Evolutionary conservation across 2,797 vertebrate species (phyloP).

Genomic region (Rhinella marina): DNA sequence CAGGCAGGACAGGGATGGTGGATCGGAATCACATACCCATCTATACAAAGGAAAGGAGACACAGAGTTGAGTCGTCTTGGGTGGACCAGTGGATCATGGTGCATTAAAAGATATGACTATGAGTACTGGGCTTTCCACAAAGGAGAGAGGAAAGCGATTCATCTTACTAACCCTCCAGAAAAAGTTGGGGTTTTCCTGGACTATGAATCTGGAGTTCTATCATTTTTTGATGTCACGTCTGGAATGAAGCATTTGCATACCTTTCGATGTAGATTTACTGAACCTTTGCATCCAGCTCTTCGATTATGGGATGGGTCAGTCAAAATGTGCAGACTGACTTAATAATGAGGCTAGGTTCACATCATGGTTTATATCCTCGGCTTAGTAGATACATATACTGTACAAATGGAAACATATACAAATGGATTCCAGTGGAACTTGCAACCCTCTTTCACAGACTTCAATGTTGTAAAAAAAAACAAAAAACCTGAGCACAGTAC

Average conservation of each 20-base stretch:
- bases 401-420: too few relatives aligned
- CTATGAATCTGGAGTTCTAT: constrained; percentile 76
- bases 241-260: constrained; percentile 76
- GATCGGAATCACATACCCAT: constrained; percentile 73
- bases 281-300: constrained; percentile 74
- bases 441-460: too few relatives aligned
- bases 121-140: constrained; percentile 81
- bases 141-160: constrained; percentile 70
- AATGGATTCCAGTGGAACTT: too few relatives aligned
- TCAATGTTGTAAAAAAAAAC: too few relatives aligned
- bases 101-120: constrained; percentile 74
- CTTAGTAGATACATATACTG: too few relatives aligned
- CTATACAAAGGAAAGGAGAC: constrained; percentile 71
- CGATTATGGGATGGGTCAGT: constrained; percentile 76
- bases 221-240: constrained; percentile 71
- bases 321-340: constrained; percentile 69
- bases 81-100: constrained; percentile 77
- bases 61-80: constrained; percentile 69
- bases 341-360: constrained; percentile 22
- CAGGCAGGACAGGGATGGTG: constrained; percentile 74
- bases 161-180: constrained; percentile 68
- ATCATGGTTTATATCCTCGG: not conserved
- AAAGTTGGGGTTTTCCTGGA: constrained; percentile 73
- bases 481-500: too few relatives aligned
- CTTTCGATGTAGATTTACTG: constrained; percentile 73